Evolutionary conservation across 2,888 invertebrate genomes (phyloP).

Genomic region (Didymodactylos carnosus): DNA sequence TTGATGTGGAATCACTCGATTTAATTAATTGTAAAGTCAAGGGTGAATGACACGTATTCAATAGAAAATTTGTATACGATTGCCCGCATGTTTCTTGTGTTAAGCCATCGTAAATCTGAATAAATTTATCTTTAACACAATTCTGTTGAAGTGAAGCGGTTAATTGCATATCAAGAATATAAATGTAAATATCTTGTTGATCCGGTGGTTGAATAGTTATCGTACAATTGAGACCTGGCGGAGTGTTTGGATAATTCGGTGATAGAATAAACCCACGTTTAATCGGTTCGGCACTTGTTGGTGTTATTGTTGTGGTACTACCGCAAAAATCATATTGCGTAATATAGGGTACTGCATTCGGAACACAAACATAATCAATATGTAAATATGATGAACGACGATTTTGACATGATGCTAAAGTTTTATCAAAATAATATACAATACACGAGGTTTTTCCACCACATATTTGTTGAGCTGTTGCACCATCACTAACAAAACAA

Average conservation of each 20-base stretch:
- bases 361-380: slow-evolving; percentile 8
- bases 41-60: not conserved
- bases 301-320: not conserved
- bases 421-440: not conserved
- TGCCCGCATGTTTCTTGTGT: not conserved
- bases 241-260: slow-evolving; percentile 4
- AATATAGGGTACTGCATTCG: not conserved
- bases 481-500: not conserved
- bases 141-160: not conserved
- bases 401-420: not conserved
- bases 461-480: not conserved
- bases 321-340: slow-evolving; percentile 1
- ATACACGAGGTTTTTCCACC: not conserved
- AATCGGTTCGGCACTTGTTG: not conserved
- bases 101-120: not conserved
- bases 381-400: not conserved
- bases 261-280: not conserved
- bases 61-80: not conserved
- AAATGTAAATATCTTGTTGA: slow-evolving; percentile 4
- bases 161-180: not conserved
- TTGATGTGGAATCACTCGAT: not conserved
- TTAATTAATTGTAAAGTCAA: not conserved
- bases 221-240: slow-evolving; percentile 1
- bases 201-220: not conserved
- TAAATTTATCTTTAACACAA: not conserved